Evolutionary conservation across 1,140 invertebrate species (phyloP), one percentile per base, ranked within the genome.

Genomic region (Hirudo medicinalis): DNA sequence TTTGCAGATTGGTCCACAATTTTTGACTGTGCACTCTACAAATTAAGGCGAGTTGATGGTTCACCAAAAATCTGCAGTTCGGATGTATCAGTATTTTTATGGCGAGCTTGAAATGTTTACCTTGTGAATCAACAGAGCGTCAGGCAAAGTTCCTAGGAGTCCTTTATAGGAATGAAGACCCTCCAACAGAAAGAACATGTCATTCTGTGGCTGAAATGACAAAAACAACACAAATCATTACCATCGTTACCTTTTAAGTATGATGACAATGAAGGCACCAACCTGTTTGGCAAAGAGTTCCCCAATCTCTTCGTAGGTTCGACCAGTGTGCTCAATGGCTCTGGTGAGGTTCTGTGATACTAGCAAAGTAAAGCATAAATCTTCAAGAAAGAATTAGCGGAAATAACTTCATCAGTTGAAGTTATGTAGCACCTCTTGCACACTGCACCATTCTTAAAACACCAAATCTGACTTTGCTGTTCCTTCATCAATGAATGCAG

Each of bases 81-180:
- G 5, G 20, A n/a, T 25, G 25, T 57, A 57, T n/a, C 5, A 9
- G 55, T 25, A 57, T 57, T 63, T 63, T 32, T 15, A 20, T 25
- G 22, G 19, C 29, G 8, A 15, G 22, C 29, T 27, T 63, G 20
- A 5, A 11, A 63, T 63, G 20, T 63, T 63, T 27, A 88, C 90
- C 85, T 91, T 94, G 77, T 94, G 92, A 74, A 91, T 87, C 71
- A 87, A 87, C 67, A 94, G 84, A 71, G 91, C 89, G 76, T 94
- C 91, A 9, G 93, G 92, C 77, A 92, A 92, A 63, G 86, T 88
- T 66, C 87, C 86, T 29, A 94, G 87, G 60, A 95, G 87, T 69
- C 94, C 94, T 81, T 91, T 91, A 82, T 97, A 97, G 76, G 96
- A 88, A 77, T 94, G 91, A 72, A 97, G 86, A 76, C 90, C 89